phyloP scores from a whole-genome alignment of 2,888 invertebrate genomes.

The Euphydryas editha region DNA sequence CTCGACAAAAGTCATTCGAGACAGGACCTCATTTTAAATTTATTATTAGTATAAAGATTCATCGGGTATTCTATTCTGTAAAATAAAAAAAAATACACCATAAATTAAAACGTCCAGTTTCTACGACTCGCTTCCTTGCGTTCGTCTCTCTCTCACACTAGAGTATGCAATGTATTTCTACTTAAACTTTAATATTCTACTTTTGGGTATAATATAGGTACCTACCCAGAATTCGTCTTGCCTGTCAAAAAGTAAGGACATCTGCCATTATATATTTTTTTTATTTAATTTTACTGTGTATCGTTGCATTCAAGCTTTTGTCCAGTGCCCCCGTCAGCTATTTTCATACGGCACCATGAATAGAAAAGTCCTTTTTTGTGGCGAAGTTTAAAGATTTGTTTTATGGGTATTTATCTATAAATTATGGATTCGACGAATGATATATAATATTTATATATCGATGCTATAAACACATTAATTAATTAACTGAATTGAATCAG shows the following conservation, averaged over 20 bases:
- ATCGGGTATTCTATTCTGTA: slow-evolving; percentile 72
- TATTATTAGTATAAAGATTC: slow-evolving; percentile 80
- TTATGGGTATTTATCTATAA: slow-evolving; percentile 77
- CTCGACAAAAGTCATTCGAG: slow-evolving; percentile 70
- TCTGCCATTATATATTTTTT: slow-evolving; percentile 74
- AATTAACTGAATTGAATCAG: slow-evolving; percentile 41
- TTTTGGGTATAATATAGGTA: slow-evolving; percentile 66
- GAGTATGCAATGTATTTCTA: slow-evolving; percentile 71
- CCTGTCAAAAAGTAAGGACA: slow-evolving; percentile 60
- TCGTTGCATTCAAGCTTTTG: slow-evolving; percentile 77
- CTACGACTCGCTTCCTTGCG: slow-evolving; percentile 56
- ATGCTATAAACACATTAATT: slow-evolving; percentile 63
- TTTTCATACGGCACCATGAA: slow-evolving; percentile 75
- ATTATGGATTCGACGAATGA: slow-evolving; percentile 50
- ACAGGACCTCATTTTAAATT: slow-evolving; percentile 76
- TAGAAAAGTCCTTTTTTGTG: slow-evolving; percentile 73
- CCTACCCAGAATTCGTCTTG: slow-evolving; percentile 71
- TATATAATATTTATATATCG: slow-evolving; percentile 52
- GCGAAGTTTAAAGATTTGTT: slow-evolving; percentile 79
- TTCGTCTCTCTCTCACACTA: slow-evolving; percentile 64
- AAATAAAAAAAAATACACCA: slow-evolving; percentile 74
- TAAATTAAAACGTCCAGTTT: slow-evolving; percentile 81
- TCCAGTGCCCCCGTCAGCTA: slow-evolving; percentile 72
- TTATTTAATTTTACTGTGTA: slow-evolving; percentile 61
- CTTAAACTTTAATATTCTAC: slow-evolving; percentile 77